Conservation (phyloP, 2,888 invertebrate genomes). For the Cerastis rubricosa region DNA sequence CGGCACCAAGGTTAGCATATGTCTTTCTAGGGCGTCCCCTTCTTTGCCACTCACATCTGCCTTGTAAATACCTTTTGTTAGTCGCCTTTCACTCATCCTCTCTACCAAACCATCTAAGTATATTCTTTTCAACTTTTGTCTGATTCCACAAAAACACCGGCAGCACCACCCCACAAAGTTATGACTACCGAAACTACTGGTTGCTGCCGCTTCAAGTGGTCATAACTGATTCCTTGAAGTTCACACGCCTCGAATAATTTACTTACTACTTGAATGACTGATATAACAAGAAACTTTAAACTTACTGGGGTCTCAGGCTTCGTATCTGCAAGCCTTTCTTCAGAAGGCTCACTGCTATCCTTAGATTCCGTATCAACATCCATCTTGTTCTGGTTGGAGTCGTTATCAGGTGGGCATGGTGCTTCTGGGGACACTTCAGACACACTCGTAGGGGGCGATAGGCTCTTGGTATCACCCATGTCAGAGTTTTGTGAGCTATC, state of each 20-base stretch:
- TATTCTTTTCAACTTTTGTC: neutral
- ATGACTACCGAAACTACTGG: neutral
- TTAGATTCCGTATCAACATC: conserved; percentile 70
- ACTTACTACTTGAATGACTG: neutral
- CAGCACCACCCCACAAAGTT: neutral
- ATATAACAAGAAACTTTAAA: neutral
- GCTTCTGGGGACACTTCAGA: conserved; percentile 80
- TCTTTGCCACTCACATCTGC: too few species aligned
- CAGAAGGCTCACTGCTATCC: conserved; percentile 63
- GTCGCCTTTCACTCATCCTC: too few species aligned
- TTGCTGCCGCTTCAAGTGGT: neutral
- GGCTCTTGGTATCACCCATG: conserved; percentile 81
- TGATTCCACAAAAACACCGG: neutral
- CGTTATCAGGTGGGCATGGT: conserved; percentile 48
- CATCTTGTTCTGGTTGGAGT: conserved; percentile 63
- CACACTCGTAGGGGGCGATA: conserved; percentile 82
- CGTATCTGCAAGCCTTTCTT: conserved; percentile 61
- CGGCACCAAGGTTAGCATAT: too few species aligned
- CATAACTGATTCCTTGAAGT: neutral
- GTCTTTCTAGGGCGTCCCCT: too few species aligned
- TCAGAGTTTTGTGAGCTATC: conserved; percentile 87
- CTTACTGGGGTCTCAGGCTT: conserved; percentile 71
- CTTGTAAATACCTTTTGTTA: too few species aligned
- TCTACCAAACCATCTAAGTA: too few species aligned
- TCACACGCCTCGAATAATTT: neutral